Conservation (phyloP, 2,888 invertebrate species). For the Drosophila recens region DNA sequence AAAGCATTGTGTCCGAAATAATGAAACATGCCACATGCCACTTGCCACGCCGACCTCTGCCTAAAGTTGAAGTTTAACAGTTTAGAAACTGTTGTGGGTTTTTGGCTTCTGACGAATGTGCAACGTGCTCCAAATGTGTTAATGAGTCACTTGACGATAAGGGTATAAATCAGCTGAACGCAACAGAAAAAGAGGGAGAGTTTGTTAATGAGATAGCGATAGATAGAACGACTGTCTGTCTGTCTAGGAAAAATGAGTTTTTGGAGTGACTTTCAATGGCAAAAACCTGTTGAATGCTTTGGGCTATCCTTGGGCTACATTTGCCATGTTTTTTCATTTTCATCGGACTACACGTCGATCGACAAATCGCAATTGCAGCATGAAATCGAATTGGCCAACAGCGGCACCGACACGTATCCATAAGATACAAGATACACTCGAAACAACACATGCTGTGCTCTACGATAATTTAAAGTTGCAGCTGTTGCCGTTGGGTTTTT, state of each 20-base stretch:
- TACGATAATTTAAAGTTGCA: constrained; percentile 21
- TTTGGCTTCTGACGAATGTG: constrained; percentile 67
- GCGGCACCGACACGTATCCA: constrained; percentile 12
- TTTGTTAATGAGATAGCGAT: background rate
- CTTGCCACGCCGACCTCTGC: constrained; percentile 11
- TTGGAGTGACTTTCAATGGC: constrained; percentile 20
- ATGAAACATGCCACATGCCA: constrained; percentile 37
- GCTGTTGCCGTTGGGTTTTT: constrained; percentile 15
- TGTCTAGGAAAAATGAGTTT: constrained; percentile 48
- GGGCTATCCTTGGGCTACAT: constrained; percentile 36
- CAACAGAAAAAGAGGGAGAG: background rate
- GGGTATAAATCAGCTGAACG: background rate
- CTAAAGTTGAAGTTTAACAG: constrained; percentile 8
- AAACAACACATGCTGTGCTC: constrained; percentile 20
- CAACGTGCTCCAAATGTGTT: constrained; percentile 73
- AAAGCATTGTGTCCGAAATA: constrained; percentile 38
- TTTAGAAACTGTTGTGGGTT: background rate
- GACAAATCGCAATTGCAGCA: constrained; percentile 30
- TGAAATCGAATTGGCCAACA: constrained; percentile 31
- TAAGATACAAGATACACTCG: constrained; percentile 26
- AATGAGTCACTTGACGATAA: constrained; percentile 52
- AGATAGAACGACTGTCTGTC: constrained; percentile 16
- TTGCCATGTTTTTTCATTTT: background rate
- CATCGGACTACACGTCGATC: background rate
- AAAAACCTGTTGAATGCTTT: constrained; percentile 56